Evolutionary conservation across 35 echinoderm and acorn worm genomes (phyloP).

Genomic region (Strongylocentrotus purpuratus): DNA sequence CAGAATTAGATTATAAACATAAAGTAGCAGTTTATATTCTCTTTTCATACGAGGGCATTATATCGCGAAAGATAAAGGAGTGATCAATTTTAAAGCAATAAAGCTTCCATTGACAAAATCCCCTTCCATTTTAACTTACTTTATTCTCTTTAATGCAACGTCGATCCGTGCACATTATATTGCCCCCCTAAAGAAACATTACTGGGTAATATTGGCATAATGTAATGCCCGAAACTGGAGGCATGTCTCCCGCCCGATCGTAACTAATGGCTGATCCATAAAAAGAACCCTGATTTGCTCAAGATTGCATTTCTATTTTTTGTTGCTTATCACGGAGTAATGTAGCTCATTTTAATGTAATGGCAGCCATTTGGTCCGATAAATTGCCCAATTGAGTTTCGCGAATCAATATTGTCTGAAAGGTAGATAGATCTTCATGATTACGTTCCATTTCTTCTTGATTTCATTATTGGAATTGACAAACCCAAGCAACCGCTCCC

Average conservation of each 20-base stretch:
- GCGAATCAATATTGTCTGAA: background rate
- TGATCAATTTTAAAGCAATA: background rate
- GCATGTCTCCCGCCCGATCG: background rate
- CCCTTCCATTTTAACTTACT: background rate
- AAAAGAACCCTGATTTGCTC: background rate
- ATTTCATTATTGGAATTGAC: background rate
- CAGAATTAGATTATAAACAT: background rate
- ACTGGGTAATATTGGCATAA: no score
- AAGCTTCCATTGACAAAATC: background rate
- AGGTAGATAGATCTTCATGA: background rate
- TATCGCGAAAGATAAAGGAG: background rate
- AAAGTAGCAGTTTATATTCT: background rate
- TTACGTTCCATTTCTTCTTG: background rate
- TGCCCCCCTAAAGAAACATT: background rate
- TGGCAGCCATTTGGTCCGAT: background rate
- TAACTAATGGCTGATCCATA: background rate
- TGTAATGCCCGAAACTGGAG: no score
- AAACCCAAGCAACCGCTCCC: no score
- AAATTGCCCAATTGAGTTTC: background rate
- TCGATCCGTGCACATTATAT: background rate
- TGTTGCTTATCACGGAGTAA: background rate
- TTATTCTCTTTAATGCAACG: background rate
- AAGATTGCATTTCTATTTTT: background rate
- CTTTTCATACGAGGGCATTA: background rate
- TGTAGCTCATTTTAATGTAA: background rate